Percentiles rank a stretch among this genome's conserved stretches.
Evolutionary conservation across 2,797 vertebrate species (phyloP).

Genomic region (Steatocranus sp.): DNA sequence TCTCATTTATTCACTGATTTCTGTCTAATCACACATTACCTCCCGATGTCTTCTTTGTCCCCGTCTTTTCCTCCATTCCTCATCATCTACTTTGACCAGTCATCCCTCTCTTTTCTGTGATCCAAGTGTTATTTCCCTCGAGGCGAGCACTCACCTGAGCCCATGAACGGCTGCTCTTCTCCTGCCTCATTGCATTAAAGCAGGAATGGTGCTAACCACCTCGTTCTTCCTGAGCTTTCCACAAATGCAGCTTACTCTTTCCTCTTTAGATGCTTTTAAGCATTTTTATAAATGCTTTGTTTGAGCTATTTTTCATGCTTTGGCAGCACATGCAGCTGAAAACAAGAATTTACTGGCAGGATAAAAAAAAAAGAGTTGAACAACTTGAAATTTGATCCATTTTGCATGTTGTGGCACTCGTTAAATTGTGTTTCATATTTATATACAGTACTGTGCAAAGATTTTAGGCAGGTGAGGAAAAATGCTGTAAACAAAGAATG

Average conservation of each 20-base stretch:
- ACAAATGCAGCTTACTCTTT: not conserved
- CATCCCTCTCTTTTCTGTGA: conserved; percentile 3
- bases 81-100: not conserved
- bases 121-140: conserved; percentile 36
- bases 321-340: not conserved
- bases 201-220: not conserved
- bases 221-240: not conserved
- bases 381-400: not conserved
- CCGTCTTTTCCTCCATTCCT: not conserved
- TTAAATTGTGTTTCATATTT: not conserved
- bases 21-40: not conserved
- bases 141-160: conserved; percentile 24
- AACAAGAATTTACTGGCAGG: not conserved
- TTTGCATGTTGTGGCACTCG: not conserved
- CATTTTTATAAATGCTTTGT: not conserved
- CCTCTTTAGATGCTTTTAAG: not conserved
- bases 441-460: not conserved
- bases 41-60: not conserved
- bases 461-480: not conserved
- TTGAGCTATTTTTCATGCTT: not conserved
- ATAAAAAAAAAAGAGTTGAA: not conserved
- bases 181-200: not conserved
- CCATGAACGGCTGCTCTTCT: not conserved
- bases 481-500: not conserved
- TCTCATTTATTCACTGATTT: not conserved